Conservation (phyloP, 2,797 vertebrate genomes). For the Phoebastria nigripes region DNA sequence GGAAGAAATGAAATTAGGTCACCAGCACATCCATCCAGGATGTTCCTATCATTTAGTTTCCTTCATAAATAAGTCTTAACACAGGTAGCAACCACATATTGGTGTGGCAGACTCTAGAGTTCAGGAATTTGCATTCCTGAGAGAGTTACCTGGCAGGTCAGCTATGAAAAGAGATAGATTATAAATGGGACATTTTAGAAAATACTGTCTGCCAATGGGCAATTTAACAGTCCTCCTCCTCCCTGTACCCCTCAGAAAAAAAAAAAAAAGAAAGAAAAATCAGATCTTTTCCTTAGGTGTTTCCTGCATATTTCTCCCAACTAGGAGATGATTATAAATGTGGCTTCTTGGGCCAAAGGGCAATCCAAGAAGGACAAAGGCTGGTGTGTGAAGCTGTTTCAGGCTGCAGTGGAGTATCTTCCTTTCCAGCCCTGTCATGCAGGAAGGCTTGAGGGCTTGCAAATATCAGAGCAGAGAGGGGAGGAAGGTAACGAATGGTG, state of each 20-base stretch:
- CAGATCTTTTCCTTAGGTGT: neutral
- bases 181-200: neutral
- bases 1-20: conserved; percentile 3
- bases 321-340: neutral
- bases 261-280: no score
- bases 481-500: neutral
- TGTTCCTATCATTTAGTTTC: neutral
- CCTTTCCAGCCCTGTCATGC: neutral
- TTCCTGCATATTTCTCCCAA: neutral
- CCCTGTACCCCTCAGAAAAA: rapidly evolving
- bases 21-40: neutral
- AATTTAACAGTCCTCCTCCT: neutral
- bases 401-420: neutral
- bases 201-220: neutral
- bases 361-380: neutral
- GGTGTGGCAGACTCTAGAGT: neutral
- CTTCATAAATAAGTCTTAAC: neutral
- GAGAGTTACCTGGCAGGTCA: neutral
- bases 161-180: neutral
- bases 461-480: neutral
- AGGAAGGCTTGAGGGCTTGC: neutral
- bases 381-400: neutral
- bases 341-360: neutral
- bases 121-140: neutral
- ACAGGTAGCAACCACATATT: neutral